phyloP scores from a whole-genome alignment of 2,113 vertebrate genomes.

The Bubo bubo region DNA sequence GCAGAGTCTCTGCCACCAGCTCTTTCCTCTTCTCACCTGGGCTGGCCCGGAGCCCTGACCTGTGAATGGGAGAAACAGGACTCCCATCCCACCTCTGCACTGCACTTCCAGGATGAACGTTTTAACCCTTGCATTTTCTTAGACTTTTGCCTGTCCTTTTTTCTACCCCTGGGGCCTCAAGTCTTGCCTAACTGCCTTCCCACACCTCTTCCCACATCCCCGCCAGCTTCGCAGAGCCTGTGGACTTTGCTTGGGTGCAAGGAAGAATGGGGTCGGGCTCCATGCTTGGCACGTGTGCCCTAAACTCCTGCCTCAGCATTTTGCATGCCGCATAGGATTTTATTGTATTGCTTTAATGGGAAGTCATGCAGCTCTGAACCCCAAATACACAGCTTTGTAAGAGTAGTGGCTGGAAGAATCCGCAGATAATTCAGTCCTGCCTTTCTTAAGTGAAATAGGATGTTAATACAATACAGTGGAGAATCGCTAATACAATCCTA shows the following conservation, averaged over 20 bases:
- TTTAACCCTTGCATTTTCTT: not conserved
- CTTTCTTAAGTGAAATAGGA: constrained; percentile 56
- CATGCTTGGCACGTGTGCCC: not conserved
- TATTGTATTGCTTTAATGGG: constrained; percentile 40
- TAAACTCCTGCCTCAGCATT: constrained; percentile 24
- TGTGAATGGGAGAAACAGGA: not conserved
- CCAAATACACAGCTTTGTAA: constrained; percentile 52
- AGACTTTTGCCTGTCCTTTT: not conserved
- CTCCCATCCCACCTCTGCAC: not conserved
- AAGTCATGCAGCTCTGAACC: constrained; percentile 45
- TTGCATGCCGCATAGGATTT: constrained; percentile 17
- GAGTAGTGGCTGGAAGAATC: constrained; percentile 60
- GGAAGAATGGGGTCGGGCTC: not conserved
- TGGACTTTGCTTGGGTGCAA: not conserved
- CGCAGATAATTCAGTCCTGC: constrained; percentile 65
- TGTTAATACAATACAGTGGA: constrained; percentile 70
- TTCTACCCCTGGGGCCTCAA: rapidly evolving
- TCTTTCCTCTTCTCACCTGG: not conserved
- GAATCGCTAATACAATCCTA: constrained; percentile 68
- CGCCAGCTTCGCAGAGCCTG: not conserved
- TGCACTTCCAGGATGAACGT: rapidly evolving
- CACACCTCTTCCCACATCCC: not conserved
- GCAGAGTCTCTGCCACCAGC: not conserved
- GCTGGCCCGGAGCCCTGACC: not conserved
- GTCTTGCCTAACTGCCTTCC: not conserved